Evolutionary conservation across 2,797 vertebrate genomes (phyloP).

Genomic region (Morelia viridis): DNA sequence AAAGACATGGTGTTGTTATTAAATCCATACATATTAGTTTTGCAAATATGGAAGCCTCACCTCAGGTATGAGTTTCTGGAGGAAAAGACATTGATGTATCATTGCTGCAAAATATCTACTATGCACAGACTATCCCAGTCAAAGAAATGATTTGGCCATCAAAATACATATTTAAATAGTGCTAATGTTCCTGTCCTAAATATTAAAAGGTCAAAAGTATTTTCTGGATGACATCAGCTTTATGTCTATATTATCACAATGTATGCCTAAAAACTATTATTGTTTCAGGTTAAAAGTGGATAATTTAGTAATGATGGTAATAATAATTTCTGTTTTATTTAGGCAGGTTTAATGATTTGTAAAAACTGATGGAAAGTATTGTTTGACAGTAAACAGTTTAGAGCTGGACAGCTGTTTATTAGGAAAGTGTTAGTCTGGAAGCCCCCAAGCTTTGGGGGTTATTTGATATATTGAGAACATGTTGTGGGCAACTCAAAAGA

Average conservation of each 20-base stretch:
- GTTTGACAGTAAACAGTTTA: background rate
- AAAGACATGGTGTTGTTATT: constrained; percentile 12
- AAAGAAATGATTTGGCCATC: background rate
- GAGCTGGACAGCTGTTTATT: background rate
- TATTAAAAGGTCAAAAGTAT: background rate
- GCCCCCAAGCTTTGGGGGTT: background rate
- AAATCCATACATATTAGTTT: background rate
- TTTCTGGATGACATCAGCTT: background rate
- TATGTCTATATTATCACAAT: background rate
- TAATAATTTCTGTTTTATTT: background rate
- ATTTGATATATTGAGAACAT: background rate
- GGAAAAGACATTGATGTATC: background rate
- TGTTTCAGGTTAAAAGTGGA: background rate
- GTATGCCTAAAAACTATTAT: background rate
- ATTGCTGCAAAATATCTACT: background rate
- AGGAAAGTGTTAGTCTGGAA: background rate
- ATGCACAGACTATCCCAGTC: background rate
- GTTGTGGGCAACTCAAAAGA: background rate
- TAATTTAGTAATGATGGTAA: background rate
- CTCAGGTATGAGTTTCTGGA: background rate
- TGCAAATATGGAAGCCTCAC: background rate
- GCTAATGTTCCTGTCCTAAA: background rate
- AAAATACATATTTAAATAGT: background rate
- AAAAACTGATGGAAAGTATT: background rate
- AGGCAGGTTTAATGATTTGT: background rate